A percentile compares a stretch with the other conserved stretches of the same genome.
These are phyloP conservation scores for Trissoscelio sp. DNA, from an alignment of 2,888 invertebrate species.

Conservation along the genomic window DNA sequence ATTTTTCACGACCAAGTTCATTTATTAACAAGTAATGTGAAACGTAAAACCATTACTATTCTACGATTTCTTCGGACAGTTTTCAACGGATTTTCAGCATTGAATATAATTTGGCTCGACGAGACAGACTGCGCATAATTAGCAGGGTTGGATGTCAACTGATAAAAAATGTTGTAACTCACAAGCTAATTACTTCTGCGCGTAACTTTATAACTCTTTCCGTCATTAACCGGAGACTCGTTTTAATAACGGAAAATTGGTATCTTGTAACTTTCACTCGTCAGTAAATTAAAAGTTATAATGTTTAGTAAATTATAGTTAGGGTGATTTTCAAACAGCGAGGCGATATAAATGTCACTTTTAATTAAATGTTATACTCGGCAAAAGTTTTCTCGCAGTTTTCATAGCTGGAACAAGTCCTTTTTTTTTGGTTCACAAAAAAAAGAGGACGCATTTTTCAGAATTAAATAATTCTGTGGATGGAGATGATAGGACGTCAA, in stretches of 20 bases:
- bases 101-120: conserved; percentile 24
- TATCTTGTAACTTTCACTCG: conserved; percentile 46
- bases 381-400: conserved; percentile 8
- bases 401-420: background rate
- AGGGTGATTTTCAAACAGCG: conserved; percentile 10
- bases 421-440: conserved; percentile 9
- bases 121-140: conserved; percentile 33
- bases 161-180: conserved; percentile 49
- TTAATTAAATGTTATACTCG: conserved; percentile 16
- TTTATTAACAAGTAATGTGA: background rate
- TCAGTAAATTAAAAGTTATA: conserved; percentile 45
- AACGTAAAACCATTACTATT: background rate
- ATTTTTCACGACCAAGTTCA: background rate
- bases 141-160: conserved; percentile 25
- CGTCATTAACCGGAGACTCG: conserved; percentile 30
- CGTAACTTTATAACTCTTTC: conserved; percentile 48
- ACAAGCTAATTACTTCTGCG: conserved; percentile 47
- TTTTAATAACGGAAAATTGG: conserved; percentile 46
- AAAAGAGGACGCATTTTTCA: too few relatives aligned
- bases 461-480: too few relatives aligned
- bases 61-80: background rate
- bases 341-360: conserved; percentile 23
- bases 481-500: too few relatives aligned
- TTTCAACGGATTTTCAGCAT: background rate
- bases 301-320: conserved; percentile 33